These are phyloP conservation scores for Drosophila asahinai DNA, from an alignment of 1,140 invertebrate genomes.

Conservation along the genomic window DNA sequence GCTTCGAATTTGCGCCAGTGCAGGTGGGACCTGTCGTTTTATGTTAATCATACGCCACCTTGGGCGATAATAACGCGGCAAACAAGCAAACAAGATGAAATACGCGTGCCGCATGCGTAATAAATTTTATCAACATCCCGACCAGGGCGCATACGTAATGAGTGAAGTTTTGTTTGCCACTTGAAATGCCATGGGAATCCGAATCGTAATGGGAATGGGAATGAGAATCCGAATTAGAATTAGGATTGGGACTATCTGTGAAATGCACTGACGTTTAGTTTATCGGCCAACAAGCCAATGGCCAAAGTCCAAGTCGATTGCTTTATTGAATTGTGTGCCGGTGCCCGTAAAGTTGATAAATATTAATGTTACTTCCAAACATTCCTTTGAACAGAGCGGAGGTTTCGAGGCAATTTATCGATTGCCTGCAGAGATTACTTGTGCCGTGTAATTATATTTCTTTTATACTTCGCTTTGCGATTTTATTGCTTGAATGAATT, in stretches of 20 bases:
- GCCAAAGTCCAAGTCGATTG: constrained; percentile 7
- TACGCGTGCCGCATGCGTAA: constrained; percentile 80
- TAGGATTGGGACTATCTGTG: constrained; percentile 39
- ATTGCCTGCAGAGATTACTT: constrained; percentile 47
- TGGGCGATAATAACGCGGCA: constrained; percentile 80
- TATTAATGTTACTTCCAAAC: constrained; percentile 5
- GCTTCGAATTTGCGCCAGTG: neutral
- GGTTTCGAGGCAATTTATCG: constrained; percentile 45
- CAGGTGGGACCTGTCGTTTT: constrained; percentile 62
- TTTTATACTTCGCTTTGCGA: constrained; percentile 25
- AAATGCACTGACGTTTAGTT: constrained; percentile 38
- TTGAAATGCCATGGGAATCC: constrained; percentile 45
- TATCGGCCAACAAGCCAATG: constrained; percentile 38
- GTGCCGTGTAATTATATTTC: constrained; percentile 53
- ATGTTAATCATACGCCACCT: constrained; percentile 83
- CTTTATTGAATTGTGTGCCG: constrained; percentile 28
- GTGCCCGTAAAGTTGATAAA: constrained; percentile 19
- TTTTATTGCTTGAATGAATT: constrained; percentile 71
- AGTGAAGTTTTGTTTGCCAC: constrained; percentile 50
- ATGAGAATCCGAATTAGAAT: constrained; percentile 25
- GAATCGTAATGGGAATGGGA: constrained; percentile 27
- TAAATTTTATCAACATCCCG: constrained; percentile 70
- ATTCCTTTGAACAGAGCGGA: neutral
- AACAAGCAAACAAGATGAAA: constrained; percentile 83
- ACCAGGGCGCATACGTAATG: constrained; percentile 24